Conservation (phyloP, 1,140 invertebrate genomes). For the Lordiphosa stackelbergi region DNA sequence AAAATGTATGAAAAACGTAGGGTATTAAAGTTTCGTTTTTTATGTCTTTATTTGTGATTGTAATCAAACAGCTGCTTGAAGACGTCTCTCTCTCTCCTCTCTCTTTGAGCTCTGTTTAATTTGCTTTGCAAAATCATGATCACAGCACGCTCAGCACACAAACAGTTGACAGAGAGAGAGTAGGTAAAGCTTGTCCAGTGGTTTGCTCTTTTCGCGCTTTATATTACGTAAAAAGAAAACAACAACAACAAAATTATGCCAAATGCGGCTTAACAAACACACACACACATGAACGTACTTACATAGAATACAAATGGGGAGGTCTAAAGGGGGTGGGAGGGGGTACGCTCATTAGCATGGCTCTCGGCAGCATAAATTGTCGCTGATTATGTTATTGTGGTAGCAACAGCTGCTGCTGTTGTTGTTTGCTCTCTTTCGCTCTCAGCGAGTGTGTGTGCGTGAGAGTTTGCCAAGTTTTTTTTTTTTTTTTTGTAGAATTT, state of each 20-base stretch:
- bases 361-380: constrained; percentile 58
- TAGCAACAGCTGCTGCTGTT: constrained; percentile 45
- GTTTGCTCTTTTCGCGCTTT: constrained; percentile 19
- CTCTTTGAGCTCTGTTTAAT: constrained; percentile 2
- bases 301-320: constrained; percentile 40
- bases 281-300: constrained; percentile 11
- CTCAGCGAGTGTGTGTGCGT: constrained; percentile 10
- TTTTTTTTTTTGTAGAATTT: constrained; percentile 49
- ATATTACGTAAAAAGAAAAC: constrained; percentile 50
- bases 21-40: no score
- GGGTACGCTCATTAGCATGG: constrained; percentile 30
- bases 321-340: no score
- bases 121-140: constrained; percentile 53
- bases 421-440: constrained; percentile 25
- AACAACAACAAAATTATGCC: constrained; percentile 50
- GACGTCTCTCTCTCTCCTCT: background rate
- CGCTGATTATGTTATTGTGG: constrained; percentile 66
- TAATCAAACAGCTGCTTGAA: constrained; percentile 60
- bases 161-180: constrained; percentile 5
- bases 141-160: constrained; percentile 18
- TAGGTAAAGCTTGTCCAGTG: constrained; percentile 40
- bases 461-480: constrained; percentile 37
- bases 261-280: constrained; percentile 58
- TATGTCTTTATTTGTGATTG: constrained; percentile 9
- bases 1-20: no score